Evolutionary conservation across 2,888 invertebrate genomes (phyloP).

Genomic region (Aquatica leii): DNA sequence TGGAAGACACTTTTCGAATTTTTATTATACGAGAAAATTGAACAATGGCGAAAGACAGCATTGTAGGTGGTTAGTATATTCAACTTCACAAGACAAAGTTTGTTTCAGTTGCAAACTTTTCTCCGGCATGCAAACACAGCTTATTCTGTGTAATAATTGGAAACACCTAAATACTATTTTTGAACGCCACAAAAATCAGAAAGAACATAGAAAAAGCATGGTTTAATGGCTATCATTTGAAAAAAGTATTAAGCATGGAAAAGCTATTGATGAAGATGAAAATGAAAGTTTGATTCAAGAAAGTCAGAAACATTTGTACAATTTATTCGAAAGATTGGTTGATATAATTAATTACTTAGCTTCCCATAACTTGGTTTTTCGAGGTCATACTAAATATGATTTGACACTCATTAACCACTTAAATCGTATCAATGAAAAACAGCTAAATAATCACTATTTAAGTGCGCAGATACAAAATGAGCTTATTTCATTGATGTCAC

Average conservation of each 20-base stretch:
- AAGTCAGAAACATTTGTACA: neutral
- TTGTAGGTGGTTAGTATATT: conserved; percentile 1
- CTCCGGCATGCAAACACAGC: neutral
- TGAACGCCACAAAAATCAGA: neutral
- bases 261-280: too few species aligned
- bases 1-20: conserved; percentile 1
- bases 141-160: neutral
- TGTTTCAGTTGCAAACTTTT: neutral
- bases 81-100: conserved; percentile 1
- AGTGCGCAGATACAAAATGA: neutral
- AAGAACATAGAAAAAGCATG: conserved; percentile 3
- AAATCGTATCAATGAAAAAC: conserved; percentile 2
- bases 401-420: neutral
- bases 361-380: neutral
- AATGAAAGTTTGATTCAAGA: too few species aligned
- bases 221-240: neutral
- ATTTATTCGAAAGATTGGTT: conserved; percentile 4
- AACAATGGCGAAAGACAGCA: neutral
- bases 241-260: neutral
- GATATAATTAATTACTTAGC: conserved; percentile 2
- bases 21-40: neutral
- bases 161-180: neutral
- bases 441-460: neutral
- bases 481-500: neutral
- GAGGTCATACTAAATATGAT: conserved; percentile 1